A percentile compares a stretch with the other conserved stretches of the same genome.
Evolutionary conservation across 2,113 vertebrate species (phyloP).

Genomic region (Tonatia bakeri): DNA sequence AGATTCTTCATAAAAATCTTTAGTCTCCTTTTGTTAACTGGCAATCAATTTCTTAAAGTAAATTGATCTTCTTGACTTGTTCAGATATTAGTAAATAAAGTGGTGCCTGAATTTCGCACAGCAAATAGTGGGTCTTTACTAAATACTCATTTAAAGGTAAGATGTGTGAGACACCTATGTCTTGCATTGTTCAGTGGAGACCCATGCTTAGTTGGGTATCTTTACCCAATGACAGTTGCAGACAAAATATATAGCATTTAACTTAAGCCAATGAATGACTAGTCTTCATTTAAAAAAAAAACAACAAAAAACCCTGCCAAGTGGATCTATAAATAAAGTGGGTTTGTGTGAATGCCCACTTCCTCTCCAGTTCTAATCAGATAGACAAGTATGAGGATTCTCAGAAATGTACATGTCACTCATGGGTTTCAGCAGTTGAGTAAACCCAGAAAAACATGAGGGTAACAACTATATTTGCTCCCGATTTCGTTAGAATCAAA

Average conservation of each 20-base stretch:
- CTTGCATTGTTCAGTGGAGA: not conserved
- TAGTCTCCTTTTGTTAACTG: not conserved
- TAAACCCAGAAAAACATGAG: conserved; percentile 23
- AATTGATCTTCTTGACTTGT: not conserved
- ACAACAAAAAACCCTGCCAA: not conserved
- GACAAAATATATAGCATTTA: not conserved
- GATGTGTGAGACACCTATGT: not conserved
- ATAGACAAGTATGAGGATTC: not conserved
- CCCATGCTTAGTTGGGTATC: not conserved
- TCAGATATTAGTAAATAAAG: not conserved
- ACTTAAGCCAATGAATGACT: not conserved
- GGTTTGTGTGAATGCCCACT: not conserved
- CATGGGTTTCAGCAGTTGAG: conserved; percentile 1
- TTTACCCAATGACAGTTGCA: not conserved
- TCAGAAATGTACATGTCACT: not conserved
- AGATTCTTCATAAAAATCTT: not conserved
- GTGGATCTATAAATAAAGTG: conserved; percentile 24
- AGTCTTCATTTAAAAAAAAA: not conserved
- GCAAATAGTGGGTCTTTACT: not conserved
- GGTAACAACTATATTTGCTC: conserved; percentile 45
- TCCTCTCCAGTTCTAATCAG: not conserved
- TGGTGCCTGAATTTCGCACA: not conserved
- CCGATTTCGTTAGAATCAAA: conserved; percentile 28
- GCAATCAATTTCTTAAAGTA: not conserved
- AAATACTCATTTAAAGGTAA: not conserved